Conservation (phyloP, 1,140 invertebrate genomes). For the Apolygus lucorum region DNA sequence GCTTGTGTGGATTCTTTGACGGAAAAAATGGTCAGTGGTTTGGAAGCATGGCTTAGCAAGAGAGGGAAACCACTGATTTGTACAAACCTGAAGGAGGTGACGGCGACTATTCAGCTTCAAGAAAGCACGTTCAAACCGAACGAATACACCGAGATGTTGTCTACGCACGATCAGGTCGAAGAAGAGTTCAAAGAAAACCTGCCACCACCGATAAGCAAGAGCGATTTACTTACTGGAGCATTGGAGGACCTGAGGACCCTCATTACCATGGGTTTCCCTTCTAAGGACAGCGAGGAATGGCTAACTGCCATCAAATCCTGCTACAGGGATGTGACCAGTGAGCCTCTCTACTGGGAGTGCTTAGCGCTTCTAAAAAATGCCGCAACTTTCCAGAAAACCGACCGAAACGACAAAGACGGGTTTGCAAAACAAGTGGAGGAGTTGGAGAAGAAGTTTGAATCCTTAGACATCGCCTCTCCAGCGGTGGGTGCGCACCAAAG, state of each 20-base stretch:
- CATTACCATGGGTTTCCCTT: neutral
- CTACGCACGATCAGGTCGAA: neutral
- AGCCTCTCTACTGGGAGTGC: constrained; percentile 2
- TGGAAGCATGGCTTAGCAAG: neutral
- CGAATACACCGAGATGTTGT: no score
- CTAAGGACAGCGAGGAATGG: neutral
- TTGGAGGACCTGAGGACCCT: neutral
- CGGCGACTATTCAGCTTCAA: neutral
- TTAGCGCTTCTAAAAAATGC: neutral
- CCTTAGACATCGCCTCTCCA: neutral
- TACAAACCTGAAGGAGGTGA: neutral
- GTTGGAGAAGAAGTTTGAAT: neutral
- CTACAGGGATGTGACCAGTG: neutral
- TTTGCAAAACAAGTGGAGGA: neutral
- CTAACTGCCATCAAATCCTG: neutral
- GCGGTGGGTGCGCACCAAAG: neutral
- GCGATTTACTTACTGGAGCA: neutral
- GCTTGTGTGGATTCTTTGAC: neutral
- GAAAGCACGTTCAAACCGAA: no score
- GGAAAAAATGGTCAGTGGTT: neutral
- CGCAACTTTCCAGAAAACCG: neutral
- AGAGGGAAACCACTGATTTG: neutral
- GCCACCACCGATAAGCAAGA: neutral
- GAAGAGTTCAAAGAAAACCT: neutral
- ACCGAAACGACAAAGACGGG: neutral